A percentile compares a stretch with the other conserved stretches of the same genome.
Conservation (phyloP, 2,888 invertebrate species). For the Lordiphosa fenestrarum region DNA sequence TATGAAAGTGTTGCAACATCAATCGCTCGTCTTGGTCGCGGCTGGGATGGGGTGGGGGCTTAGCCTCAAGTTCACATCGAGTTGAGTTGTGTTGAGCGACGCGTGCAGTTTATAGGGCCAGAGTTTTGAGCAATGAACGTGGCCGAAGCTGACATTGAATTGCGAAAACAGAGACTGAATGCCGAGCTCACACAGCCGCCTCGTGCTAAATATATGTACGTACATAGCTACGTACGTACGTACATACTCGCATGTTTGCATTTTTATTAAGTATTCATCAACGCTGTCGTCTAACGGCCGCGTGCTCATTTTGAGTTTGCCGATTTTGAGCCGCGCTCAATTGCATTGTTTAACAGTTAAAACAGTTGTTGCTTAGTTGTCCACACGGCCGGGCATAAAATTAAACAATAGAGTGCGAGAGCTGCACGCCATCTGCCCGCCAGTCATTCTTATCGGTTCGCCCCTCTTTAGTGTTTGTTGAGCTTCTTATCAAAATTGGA, state of each 20-base stretch:
- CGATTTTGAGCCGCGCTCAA: constrained; percentile 32
- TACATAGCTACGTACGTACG: constrained; percentile 20
- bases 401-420: constrained; percentile 13
- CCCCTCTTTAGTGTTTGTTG: constrained; percentile 13
- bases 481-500: constrained; percentile 41
- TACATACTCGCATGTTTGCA: constrained; percentile 32
- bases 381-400: constrained; percentile 41
- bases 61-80: constrained; percentile 39
- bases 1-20: constrained; percentile 37
- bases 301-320: constrained; percentile 38
- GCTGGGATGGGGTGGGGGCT: constrained; percentile 22
- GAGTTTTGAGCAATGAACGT: constrained; percentile 39
- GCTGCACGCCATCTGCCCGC: constrained; percentile 17
- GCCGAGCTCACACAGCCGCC: constrained; percentile 10
- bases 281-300: constrained; percentile 43
- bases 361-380: constrained; percentile 61
- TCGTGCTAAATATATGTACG: constrained; percentile 9
- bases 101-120: constrained; percentile 48
- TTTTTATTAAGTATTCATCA: constrained; percentile 39
- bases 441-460: constrained; percentile 14
- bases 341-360: constrained; percentile 41
- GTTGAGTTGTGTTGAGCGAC: not conserved
- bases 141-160: constrained; percentile 42
- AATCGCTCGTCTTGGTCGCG: constrained; percentile 19
- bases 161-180: constrained; percentile 10